phyloP scores from a whole-genome alignment of 2,113 vertebrate species.

The Microtus montanus region DNA sequence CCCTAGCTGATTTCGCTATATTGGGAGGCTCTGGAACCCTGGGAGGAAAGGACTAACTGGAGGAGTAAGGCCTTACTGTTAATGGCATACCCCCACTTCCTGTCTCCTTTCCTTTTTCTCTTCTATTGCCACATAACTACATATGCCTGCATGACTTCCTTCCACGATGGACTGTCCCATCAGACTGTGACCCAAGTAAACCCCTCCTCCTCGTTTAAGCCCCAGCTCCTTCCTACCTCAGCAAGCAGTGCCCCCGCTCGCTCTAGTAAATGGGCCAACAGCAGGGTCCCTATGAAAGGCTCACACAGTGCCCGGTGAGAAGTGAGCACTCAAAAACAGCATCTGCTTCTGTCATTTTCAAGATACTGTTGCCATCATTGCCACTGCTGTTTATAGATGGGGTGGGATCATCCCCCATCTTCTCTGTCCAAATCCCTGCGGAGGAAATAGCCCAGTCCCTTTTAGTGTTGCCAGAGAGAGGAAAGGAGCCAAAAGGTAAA shows the following conservation, averaged over 20 bases:
- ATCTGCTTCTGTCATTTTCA: neutral
- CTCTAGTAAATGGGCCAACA: neutral
- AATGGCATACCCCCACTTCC: neutral
- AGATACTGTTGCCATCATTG: neutral
- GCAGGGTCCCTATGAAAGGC: neutral
- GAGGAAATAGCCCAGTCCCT: neutral
- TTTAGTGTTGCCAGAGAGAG: neutral
- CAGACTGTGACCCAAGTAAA: neutral
- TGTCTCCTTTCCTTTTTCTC: neutral
- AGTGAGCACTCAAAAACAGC: neutral
- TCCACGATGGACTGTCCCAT: neutral
- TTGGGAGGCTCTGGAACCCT: neutral
- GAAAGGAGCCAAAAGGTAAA: neutral
- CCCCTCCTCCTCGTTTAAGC: neutral
- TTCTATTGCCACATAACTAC: neutral
- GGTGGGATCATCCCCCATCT: neutral
- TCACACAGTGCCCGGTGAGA: neutral
- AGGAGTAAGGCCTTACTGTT: neutral
- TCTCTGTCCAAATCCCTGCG: neutral
- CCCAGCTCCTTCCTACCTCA: neutral
- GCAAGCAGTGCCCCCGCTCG: neutral
- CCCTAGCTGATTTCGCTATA: too few relatives aligned
- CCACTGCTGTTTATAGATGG: neutral
- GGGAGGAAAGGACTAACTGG: neutral
- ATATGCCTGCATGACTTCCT: too few relatives aligned